Conservation (phyloP, 2,113 vertebrate genomes). For the Solea senegalensis region DNA sequence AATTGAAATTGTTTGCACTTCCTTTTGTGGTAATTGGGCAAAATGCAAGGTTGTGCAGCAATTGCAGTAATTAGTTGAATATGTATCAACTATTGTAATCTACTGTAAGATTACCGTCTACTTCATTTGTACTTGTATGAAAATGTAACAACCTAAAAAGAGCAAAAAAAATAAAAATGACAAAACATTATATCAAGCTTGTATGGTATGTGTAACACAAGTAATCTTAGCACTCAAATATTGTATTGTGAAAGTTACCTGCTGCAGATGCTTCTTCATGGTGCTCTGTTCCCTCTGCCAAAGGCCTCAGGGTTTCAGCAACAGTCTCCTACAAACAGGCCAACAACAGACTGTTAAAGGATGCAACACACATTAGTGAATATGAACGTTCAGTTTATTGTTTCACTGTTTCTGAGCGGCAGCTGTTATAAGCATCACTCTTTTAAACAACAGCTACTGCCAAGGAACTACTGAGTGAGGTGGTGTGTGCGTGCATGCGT, state of each 20-base stretch:
- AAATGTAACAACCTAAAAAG: background rate
- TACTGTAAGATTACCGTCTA: too few relatives aligned
- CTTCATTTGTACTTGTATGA: background rate
- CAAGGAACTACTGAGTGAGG: background rate
- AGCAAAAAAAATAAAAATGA: background rate
- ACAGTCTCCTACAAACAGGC: constrained; percentile 65
- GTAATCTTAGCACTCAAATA: background rate
- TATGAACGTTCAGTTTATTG: background rate
- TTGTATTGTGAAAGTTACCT: constrained; percentile 41
- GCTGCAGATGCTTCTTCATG: constrained; percentile 45
- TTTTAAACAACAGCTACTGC: background rate
- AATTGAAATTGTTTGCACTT: too few relatives aligned
- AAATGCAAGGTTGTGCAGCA: too few relatives aligned
- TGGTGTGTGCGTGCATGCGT: background rate
- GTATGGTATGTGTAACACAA: too few relatives aligned
- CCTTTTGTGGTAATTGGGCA: too few relatives aligned
- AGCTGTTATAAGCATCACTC: background rate
- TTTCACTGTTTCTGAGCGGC: background rate
- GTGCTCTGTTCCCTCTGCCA: constrained; percentile 51
- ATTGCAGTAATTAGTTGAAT: too few relatives aligned
- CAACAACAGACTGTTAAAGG: constrained; percentile 2
- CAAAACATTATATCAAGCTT: background rate
- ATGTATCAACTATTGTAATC: too few relatives aligned
- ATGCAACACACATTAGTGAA: background rate
- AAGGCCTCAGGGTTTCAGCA: constrained; percentile 72